Evolutionary conservation across 1,140 invertebrate species (phyloP).

Genomic region (Asbolus verrucosus): DNA sequence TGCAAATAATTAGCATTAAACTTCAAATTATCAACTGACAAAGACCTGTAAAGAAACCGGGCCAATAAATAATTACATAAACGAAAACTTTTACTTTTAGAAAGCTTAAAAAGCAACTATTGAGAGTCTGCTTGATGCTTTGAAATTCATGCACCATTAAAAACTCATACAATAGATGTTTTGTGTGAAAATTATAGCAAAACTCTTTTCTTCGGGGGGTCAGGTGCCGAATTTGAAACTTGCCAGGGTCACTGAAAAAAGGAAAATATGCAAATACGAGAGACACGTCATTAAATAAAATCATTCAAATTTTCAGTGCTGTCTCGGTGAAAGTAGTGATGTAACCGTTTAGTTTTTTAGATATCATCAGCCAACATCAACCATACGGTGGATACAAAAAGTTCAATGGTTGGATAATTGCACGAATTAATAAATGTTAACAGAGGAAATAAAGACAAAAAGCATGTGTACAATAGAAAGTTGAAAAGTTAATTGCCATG

Average conservation of each 20-base stretch:
- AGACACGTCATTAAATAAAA: not conserved
- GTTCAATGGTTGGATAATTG: constrained; percentile 29
- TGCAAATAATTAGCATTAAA: constrained; percentile 39
- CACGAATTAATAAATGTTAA: not conserved
- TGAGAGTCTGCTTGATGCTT: too few relatives aligned
- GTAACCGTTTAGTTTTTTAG: not conserved
- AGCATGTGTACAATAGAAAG: constrained; percentile 7
- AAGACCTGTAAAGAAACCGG: constrained; percentile 31
- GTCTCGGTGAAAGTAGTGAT: not conserved
- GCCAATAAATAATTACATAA: constrained; percentile 37
- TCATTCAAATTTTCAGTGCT: not conserved
- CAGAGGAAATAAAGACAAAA: constrained; percentile 6
- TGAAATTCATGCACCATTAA: too few relatives aligned
- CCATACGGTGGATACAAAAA: not conserved
- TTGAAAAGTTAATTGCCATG: constrained; percentile 14
- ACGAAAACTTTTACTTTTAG: constrained; percentile 38
- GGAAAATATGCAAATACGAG: not conserved
- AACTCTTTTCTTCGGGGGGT: too few relatives aligned
- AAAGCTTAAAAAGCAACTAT: not conserved
- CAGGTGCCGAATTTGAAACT: too few relatives aligned
- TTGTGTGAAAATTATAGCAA: too few relatives aligned
- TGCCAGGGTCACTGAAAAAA: constrained; percentile 8
- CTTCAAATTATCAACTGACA: constrained; percentile 37
- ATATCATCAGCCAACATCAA: not conserved
- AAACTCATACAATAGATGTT: too few relatives aligned